Conservation (phyloP, 2,113 vertebrate species). For the Gavia stellata region DNA sequence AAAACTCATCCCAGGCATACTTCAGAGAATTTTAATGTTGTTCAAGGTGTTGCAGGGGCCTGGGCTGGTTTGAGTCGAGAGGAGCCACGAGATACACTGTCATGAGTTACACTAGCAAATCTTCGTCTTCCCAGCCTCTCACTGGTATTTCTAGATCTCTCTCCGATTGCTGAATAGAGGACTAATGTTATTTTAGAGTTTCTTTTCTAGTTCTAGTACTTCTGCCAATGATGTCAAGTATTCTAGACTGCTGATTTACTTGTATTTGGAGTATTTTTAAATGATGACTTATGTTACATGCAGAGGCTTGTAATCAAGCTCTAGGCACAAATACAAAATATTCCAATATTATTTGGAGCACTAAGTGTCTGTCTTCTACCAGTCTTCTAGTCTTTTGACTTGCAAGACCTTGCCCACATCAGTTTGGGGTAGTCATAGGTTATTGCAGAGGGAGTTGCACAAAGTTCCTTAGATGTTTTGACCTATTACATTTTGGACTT, state of each 20-base stretch:
- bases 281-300: background rate
- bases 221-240: background rate
- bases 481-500: background rate
- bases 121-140: background rate
- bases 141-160: background rate
- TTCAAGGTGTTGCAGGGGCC: background rate
- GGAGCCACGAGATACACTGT: background rate
- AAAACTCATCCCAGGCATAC: background rate
- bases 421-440: background rate
- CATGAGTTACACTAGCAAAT: background rate
- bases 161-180: background rate
- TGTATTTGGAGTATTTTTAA: background rate
- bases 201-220: background rate
- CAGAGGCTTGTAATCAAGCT: background rate
- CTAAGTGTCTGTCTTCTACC: background rate
- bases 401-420: background rate
- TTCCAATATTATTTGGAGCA: background rate
- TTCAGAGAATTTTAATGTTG: background rate
- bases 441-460: background rate
- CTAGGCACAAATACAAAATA: background rate
- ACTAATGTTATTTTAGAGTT: background rate
- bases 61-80: background rate
- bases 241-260: background rate
- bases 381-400: background rate
- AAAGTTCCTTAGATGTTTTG: background rate